A percentile compares a stretch with the other conserved stretches of the same genome.
phyloP scores from a whole-genome alignment of 1,140 invertebrate species.

The Cydia amplana region DNA sequence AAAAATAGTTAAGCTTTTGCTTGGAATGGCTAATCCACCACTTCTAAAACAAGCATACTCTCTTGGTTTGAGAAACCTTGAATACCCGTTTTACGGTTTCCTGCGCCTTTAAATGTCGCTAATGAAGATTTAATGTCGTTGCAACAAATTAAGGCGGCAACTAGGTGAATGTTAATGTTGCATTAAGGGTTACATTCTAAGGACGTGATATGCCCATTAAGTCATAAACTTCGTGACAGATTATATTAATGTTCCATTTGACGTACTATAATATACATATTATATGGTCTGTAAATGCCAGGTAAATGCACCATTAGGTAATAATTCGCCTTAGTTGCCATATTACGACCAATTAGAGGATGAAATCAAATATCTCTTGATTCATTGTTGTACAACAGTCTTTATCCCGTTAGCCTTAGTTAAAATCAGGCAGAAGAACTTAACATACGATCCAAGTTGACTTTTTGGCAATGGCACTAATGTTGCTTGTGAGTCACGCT shows the following conservation, averaged over 20 bases:
- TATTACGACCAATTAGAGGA: too few species aligned
- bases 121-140: slow-evolving; percentile 32
- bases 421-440: too few species aligned
- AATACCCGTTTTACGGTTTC: slow-evolving; percentile 26
- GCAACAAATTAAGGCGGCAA: slow-evolving; percentile 32
- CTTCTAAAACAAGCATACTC: neutral
- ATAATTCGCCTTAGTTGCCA: too few species aligned
- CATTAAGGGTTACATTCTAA: slow-evolving; percentile 18
- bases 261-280: neutral
- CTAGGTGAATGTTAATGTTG: slow-evolving; percentile 31
- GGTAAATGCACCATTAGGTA: neutral
- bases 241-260: slow-evolving; percentile 25
- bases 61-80: slow-evolving; percentile 1
- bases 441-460: too few species aligned
- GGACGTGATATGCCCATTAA: slow-evolving; percentile 23
- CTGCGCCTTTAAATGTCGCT: slow-evolving; percentile 23
- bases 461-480: too few species aligned
- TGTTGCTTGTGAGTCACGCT: too few species aligned
- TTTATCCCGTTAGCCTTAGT: too few species aligned
- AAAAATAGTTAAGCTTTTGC: too few species aligned
- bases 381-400: too few species aligned
- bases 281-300: neutral
- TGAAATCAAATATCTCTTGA: too few species aligned
- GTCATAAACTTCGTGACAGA: slow-evolving; percentile 26
- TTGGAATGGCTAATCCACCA: too few species aligned